Base-by-base conservation (phyloP, 2,113 vertebrate genomes). In the Alces alces region DNA sequence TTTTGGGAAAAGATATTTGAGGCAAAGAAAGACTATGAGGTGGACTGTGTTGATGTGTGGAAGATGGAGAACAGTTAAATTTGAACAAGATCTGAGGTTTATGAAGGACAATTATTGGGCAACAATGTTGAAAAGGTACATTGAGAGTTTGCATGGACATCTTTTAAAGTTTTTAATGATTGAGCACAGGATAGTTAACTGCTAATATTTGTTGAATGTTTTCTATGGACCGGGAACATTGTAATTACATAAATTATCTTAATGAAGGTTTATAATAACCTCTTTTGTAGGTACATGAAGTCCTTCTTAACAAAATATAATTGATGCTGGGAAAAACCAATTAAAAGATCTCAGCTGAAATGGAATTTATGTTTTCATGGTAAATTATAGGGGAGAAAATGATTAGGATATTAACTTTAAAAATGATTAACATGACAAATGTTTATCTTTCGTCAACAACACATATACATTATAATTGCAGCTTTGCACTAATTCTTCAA, bases 401-500 rank as follows among this genome's bases (percentile, higher is more conserved):
- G 23, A 78, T 70, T 16, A 84, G 19, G 58, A 47, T 7, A 52
- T 70, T 60, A 82, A 85, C 28, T 89, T 89, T 89, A 43, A 92
- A 95, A 55, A 54, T 55, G 86, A 91, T 50, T 87, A 91, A 66
- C 19, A 43, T 10, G 15, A 39, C 7, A 60, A 21, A 55, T 25
- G 50, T 89, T 92, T 73, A 55, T 47, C 23, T 90, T 84, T 28
- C 0, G 1, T 73, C n/a, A 80, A 70, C 15, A 85, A 64, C 45
- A 52, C 7, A 16, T 39, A 50, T 27, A 27, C 16, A 83, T 43
- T 45, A 8, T 76, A 89, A 73, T 23, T 54, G 28, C 30, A 82
- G 36, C 6, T 84, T 95, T 66, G 45, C 28, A 60, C 47, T 86
- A 86, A 88, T 64, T 95, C 36, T 96, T 97, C n/a, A 88, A 94